A percentile compares a stretch with the other conserved stretches of the same genome.
Conservation (phyloP, 2,888 invertebrate genomes). For the Fragum whitleyi region DNA sequence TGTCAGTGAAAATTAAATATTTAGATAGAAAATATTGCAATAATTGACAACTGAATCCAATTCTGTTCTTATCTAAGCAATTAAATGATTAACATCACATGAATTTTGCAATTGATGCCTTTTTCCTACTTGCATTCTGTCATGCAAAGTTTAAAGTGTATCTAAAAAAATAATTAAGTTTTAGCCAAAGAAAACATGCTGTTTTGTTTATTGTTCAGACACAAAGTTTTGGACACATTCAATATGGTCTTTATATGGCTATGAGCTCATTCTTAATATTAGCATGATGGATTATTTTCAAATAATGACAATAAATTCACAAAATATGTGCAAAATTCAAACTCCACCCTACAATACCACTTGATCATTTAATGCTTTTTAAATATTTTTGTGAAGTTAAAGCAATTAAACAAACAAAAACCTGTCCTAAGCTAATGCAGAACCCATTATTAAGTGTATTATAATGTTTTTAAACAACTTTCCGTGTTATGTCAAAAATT, state of each 20-base stretch:
- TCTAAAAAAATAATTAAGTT: too few relatives aligned
- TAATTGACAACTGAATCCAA: not conserved
- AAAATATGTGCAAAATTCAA: not conserved
- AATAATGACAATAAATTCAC: not conserved
- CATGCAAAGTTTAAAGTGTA: too few relatives aligned
- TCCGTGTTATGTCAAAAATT: slow-evolving; percentile 8
- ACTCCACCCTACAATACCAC: not conserved
- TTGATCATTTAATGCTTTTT: slow-evolving; percentile 1
- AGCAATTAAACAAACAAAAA: slow-evolving; percentile 4
- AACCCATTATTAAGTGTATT: not conserved
- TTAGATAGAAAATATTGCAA: not conserved
- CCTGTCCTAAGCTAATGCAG: not conserved
- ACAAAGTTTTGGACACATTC: too few relatives aligned
- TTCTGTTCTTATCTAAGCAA: not conserved
- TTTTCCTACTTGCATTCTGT: too few relatives aligned
- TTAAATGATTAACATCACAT: slow-evolving; percentile 1
- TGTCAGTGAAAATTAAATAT: not conserved
- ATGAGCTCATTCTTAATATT: too few relatives aligned
- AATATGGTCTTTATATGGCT: too few relatives aligned
- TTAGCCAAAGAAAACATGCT: too few relatives aligned
- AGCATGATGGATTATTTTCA: not conserved
- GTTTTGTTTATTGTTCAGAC: too few relatives aligned
- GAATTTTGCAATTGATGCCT: not conserved
- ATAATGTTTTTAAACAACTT: slow-evolving; percentile 4
- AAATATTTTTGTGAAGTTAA: not conserved